phyloP scores from a whole-genome alignment of 2,113 vertebrate genomes.

The Hydrolagus affinis region DNA sequence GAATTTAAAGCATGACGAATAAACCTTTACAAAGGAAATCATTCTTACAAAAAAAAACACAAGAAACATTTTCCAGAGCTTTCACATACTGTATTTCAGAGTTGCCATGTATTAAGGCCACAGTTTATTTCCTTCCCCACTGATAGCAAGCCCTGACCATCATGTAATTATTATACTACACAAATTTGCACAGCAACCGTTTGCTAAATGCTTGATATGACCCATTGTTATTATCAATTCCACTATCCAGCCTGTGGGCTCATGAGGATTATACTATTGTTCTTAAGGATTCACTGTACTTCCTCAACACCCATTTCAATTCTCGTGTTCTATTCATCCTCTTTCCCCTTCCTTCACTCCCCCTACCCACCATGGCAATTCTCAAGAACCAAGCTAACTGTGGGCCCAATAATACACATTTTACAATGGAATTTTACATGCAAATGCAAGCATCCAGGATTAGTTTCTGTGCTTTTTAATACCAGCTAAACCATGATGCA shows the following conservation, averaged over 20 bases:
- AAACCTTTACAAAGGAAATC: conserved; percentile 18
- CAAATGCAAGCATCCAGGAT: conserved; percentile 21
- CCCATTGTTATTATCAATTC: neutral
- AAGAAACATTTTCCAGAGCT: conserved; percentile 8
- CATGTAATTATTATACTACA: neutral
- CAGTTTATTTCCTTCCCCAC: conserved; percentile 4
- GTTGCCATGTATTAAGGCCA: conserved; percentile 31
- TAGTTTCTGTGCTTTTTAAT: conserved; percentile 28
- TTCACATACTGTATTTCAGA: conserved; percentile 6
- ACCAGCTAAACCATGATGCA: conserved; percentile 26
- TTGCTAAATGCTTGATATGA: neutral
- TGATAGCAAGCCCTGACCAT: neutral
- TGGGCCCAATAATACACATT: neutral
- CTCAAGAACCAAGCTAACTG: neutral
- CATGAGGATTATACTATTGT: too few relatives aligned
- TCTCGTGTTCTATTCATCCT: too few relatives aligned
- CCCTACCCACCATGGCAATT: neutral
- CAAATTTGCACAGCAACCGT: neutral
- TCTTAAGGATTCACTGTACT: too few relatives aligned
- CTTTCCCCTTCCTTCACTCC: too few relatives aligned
- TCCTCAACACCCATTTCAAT: too few relatives aligned
- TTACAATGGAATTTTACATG: conserved; percentile 27
- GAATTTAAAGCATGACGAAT: conserved; percentile 10
- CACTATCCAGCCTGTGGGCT: neutral
- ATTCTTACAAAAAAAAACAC: conserved; percentile 10